phyloP scores from a whole-genome alignment of 2,888 invertebrate genomes.

The Geophilus truncorum region DNA sequence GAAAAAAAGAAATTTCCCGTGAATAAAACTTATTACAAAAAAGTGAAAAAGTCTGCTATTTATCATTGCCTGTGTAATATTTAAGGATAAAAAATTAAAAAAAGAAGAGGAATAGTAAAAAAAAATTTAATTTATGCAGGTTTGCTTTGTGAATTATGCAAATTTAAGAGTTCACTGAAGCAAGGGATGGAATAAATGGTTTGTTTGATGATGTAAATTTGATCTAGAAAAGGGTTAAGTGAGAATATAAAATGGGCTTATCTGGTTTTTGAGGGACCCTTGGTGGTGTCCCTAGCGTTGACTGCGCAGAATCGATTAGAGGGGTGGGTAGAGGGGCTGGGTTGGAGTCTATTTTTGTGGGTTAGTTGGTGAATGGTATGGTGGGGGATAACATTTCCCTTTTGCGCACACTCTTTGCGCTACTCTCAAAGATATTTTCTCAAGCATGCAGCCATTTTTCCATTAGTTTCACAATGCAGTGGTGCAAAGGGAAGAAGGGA shows the following conservation, averaged over 20 bases:
- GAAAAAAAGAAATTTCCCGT: neutral
- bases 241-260: conserved; percentile 14
- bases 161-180: neutral
- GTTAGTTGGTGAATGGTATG: neutral
- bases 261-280: neutral
- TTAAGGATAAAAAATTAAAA: neutral
- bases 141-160: neutral
- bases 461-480: conserved; percentile 10
- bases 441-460: conserved; percentile 21
- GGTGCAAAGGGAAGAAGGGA: neutral
- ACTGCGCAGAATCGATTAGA: neutral
- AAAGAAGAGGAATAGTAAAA: too few relatives aligned
- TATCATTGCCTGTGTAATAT: neutral
- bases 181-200: neutral
- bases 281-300: neutral
- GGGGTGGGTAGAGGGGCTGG: neutral
- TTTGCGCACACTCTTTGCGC: neutral
- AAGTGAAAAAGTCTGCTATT: neutral
- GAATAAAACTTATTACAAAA: neutral
- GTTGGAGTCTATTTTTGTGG: conserved; percentile 10
- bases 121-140: neutral
- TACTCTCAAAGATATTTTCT: conserved; percentile 8
- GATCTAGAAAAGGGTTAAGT: conserved; percentile 10
- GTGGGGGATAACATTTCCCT: neutral
- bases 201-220: conserved; percentile 24